Evolutionary conservation across 2,797 vertebrate species (phyloP).

Genomic region (Sebastolobus altivelis): DNA sequence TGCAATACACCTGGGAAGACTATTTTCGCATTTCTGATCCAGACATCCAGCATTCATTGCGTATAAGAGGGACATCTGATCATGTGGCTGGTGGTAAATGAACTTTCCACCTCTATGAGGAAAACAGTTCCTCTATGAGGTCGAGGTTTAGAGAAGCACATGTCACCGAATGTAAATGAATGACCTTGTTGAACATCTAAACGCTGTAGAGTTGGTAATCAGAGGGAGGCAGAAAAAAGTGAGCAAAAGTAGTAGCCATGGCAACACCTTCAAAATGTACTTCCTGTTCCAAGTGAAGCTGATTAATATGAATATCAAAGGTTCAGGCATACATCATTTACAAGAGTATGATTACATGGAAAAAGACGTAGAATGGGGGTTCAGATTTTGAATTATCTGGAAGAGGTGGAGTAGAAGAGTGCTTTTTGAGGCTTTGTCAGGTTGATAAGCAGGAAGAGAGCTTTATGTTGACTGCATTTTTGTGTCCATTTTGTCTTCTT

Average conservation of each 20-base stretch:
- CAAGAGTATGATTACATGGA: background rate
- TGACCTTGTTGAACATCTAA: too few relatives aligned
- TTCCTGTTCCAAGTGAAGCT: background rate
- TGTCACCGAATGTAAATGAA: too few relatives aligned
- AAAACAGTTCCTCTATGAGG: too few relatives aligned
- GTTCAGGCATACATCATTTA: background rate
- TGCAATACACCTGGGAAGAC: too few relatives aligned
- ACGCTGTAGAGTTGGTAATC: too few relatives aligned
- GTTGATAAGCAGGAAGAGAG: background rate
- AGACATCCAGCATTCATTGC: too few relatives aligned
- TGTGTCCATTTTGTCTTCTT: background rate
- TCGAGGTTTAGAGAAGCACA: too few relatives aligned
- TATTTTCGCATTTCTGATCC: too few relatives aligned
- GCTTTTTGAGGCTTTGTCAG: background rate
- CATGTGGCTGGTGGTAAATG: too few relatives aligned
- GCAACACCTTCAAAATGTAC: constrained; percentile 3
- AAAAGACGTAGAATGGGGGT: background rate
- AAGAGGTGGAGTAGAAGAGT: background rate
- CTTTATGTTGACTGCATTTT: background rate
- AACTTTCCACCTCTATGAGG: too few relatives aligned
- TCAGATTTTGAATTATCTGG: background rate
- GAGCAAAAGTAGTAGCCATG: constrained; percentile 15
- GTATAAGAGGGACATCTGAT: too few relatives aligned
- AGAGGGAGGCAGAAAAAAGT: background rate
- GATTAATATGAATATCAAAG: background rate